Base-by-base conservation (phyloP, 2,888 invertebrate genomes). In the Ormyrus pomaceus region DNA sequence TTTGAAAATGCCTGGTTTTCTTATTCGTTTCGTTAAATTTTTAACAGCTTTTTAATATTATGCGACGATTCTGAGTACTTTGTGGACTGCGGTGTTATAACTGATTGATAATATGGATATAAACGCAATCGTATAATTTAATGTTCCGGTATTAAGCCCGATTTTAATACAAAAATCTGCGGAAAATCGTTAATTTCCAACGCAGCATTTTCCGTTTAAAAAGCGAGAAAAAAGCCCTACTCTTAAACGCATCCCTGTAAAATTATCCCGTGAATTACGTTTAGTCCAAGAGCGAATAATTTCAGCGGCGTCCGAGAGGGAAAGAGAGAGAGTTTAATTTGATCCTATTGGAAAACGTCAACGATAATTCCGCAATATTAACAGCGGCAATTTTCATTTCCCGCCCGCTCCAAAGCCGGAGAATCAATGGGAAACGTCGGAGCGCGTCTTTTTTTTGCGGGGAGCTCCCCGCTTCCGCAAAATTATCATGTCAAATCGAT, bases 401-500 rank as follows among this genome's bases (percentile, higher is more conserved):
- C 76, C 74, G 34, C 59, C 59, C 62, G 13, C 55, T 6, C 46
- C 4, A 51, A 45, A 55, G 46, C 62, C 46, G 62, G 62, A 69
- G 19, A 76, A 76, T 61, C 59, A 62, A 62, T 62, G 62, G 46
- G 6, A 1, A 19, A 19, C 19, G 56, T n/a, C 10, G 10, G 64
- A 13, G 19, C 66, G 19, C 68, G 8, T 34, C 66, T 66, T 61
- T 70, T 69, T 19, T 19, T 19, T 19, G 19, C 19, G 19, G 19
- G 19, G 19, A 19, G 34, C 65, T 68, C 66, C 59, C 66, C 59
- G 59, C 51, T 71, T 64, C 62, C 71, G 61, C 65, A 69, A 80
- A 83, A 83, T 83, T 78, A 82, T 84, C 78, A 79, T 77, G 73
- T 69, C 69, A 80, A 80, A 82, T 84, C 82, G 77, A 83, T 82